Conservation (phyloP, 2,113 vertebrate genomes). For the Brachyhypopomus gauderio region DNA sequence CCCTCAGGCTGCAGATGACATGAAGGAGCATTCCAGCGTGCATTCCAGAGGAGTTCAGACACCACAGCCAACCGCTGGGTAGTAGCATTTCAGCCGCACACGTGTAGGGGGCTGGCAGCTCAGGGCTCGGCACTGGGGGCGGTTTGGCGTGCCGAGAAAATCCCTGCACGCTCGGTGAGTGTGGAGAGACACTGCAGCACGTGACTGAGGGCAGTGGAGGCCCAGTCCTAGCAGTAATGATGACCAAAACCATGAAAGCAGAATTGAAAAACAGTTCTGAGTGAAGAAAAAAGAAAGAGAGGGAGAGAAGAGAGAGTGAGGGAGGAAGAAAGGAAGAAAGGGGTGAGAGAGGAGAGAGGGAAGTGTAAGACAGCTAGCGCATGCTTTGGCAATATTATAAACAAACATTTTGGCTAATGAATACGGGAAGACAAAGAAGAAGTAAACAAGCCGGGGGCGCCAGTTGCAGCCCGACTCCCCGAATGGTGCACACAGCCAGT, state of each 20-base stretch:
- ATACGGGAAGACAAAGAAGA: background rate
- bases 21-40: background rate
- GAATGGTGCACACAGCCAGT: background rate
- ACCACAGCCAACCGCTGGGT: background rate
- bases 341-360: too few species aligned
- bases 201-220: too few species aligned
- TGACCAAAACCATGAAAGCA: too few species aligned
- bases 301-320: background rate
- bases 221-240: too few species aligned
- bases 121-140: background rate
- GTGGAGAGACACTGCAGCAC: too few species aligned
- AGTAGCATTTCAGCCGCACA: background rate
- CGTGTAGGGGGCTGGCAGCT: background rate
- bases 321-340: too few species aligned
- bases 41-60: background rate
- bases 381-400: background rate
- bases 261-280: too few species aligned
- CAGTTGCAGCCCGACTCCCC: background rate
- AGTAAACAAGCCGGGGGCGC: background rate
- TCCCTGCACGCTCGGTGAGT: too few species aligned
- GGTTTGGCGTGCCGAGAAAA: too few species aligned
- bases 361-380: too few species aligned
- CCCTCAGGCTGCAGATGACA: background rate
- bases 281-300: background rate
- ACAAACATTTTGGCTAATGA: constrained; percentile 16